These are phyloP conservation scores for Planiliza haematocheilus DNA, from an alignment of 2,113 vertebrate species.

Conservation along the genomic window DNA sequence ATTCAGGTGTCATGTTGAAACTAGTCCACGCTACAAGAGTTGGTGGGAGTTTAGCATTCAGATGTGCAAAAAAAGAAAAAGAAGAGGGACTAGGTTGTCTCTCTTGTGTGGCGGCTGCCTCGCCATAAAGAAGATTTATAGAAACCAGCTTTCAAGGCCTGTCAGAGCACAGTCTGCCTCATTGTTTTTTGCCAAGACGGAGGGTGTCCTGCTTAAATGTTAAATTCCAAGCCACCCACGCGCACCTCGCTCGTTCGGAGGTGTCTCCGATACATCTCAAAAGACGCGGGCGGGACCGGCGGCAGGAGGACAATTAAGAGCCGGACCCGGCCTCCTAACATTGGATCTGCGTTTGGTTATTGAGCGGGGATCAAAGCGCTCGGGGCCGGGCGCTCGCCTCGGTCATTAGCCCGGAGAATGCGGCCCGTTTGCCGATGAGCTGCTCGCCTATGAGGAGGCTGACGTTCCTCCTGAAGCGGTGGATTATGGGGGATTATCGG, in stretches of 20 bases:
- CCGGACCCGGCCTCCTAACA: neutral
- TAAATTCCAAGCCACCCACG: constrained; percentile 82
- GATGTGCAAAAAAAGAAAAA: constrained; percentile 20
- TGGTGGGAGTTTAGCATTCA: constrained; percentile 53
- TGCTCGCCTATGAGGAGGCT: constrained; percentile 58
- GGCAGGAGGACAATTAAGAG: neutral
- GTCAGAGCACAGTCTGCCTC: constrained; percentile 81
- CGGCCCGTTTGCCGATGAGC: constrained; percentile 59
- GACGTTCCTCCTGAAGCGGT: constrained; percentile 71
- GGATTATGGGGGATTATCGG: constrained; percentile 80
- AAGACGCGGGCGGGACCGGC: neutral
- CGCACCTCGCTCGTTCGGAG: neutral
- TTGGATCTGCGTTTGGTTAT: constrained; percentile 30
- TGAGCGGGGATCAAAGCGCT: constrained; percentile 36
- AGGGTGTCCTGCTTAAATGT: constrained; percentile 88
- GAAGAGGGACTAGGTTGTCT: constrained; percentile 26
- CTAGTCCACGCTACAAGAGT: constrained; percentile 53
- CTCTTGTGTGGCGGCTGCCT: constrained; percentile 49
- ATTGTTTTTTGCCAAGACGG: constrained; percentile 88
- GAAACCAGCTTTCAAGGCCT: constrained; percentile 81
- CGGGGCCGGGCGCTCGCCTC: constrained; percentile 17
- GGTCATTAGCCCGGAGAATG: constrained; percentile 51
- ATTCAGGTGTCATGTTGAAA: constrained; percentile 66
- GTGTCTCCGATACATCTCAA: neutral
- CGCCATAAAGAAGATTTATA: constrained; percentile 80